Evolutionary conservation across 2,888 invertebrate genomes (phyloP), one percentile per base, ranked within the genome.

Genomic region (Temnothorax rugatulus): DNA sequence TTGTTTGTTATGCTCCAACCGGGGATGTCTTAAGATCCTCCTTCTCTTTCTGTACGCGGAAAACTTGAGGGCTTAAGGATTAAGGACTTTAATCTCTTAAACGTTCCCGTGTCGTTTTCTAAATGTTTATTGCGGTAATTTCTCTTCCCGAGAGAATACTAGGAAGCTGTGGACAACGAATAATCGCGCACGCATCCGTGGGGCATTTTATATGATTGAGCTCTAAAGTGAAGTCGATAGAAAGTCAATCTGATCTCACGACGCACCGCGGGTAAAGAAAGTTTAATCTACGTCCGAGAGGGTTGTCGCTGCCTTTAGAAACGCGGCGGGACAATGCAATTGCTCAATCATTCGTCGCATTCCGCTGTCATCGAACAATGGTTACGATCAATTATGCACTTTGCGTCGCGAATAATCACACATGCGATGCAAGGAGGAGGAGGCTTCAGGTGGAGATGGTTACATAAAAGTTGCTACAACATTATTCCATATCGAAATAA

Each of bases 301-400:
- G 79, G 79, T 79, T 34, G 79, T 79, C 57, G n/a, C 25, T 52
- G 74, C 75, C 73, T 73, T 50, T 41, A 61, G 54, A 54, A 29
- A 44, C 47, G 66, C 69, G 50, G 84, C 81, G 86, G 83, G 76
- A 86, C 88, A 87, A 89, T 90, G 44, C 52, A 76, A 84, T 89
- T 89, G 86, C 86, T 86, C 89, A 90, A 90, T 90, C 82, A 44
- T 15, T 64, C 63, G 18, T 63, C 74, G 82, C 88, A 85, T 89
- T 87, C 89, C 84, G 15, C 47, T 57, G 71, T 88, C 86, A 82
- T 83, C 79, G 86, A 87, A 90, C 90, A 90, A 90, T 90, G 68
- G 81, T 87, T 84, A 73, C 34, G 87, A 87, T 88, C 90, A 87
- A 84, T 88, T 90, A 90, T 86, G 84, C 84, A 79, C 84, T 69